Evolutionary conservation across 2,113 vertebrate species (phyloP).

Genomic region (Zosterops lateralis): DNA sequence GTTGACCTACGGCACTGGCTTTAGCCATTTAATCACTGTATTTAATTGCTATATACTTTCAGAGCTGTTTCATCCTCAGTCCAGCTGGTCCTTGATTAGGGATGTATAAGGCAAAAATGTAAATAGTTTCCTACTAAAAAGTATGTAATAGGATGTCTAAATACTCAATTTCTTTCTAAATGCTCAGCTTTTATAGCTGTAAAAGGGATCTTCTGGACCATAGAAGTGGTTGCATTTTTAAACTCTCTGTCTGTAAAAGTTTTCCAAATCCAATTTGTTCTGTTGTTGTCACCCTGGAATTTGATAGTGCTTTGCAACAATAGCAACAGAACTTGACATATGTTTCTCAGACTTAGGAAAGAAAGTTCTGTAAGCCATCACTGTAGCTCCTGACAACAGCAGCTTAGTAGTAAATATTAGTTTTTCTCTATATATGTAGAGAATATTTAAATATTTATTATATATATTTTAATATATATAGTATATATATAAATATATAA

Average conservation of each 20-base stretch:
- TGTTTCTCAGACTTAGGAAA: background rate
- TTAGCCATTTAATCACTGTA: background rate
- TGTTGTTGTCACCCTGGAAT: background rate
- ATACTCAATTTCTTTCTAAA: background rate
- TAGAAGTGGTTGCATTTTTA: background rate
- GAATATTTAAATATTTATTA: no score
- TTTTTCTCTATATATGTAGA: background rate
- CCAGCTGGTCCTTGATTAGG: background rate
- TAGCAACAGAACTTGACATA: accelerated
- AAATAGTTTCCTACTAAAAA: background rate
- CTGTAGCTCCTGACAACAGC: background rate
- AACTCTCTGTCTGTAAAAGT: background rate
- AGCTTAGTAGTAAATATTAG: background rate
- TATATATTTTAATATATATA: no score
- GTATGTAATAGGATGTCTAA: background rate
- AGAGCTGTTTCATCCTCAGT: background rate
- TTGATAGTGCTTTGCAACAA: background rate
- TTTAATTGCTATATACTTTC: background rate
- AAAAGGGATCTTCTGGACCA: background rate
- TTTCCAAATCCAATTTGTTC: background rate
- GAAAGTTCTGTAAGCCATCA: background rate
- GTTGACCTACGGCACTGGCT: background rate
- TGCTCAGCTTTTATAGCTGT: background rate
- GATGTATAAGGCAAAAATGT: background rate
- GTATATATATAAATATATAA: no score